These are phyloP conservation scores for Caenorhabditis briggsae DNA, from an alignment of 1,140 invertebrate species.

Conservation along the genomic window DNA sequence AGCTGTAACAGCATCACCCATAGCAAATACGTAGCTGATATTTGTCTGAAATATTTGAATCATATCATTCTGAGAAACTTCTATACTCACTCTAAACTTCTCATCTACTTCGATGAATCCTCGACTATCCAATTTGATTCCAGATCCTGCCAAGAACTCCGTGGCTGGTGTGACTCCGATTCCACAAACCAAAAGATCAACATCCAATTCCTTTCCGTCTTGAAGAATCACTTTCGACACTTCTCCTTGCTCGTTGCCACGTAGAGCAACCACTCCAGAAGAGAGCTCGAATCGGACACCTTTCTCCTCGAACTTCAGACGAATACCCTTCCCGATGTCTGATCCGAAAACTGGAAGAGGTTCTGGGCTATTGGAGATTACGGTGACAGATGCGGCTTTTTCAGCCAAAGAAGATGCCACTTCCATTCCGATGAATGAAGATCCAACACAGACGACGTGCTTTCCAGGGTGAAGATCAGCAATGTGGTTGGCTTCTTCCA, in stretches of 20 bases:
- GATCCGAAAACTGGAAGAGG: constrained; percentile 60
- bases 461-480: constrained; percentile 40
- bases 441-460: constrained; percentile 60
- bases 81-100: constrained; percentile 58
- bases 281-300: constrained; percentile 40
- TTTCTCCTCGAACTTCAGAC: constrained; percentile 60
- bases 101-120: constrained; percentile 62
- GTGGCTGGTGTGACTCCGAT: constrained; percentile 60
- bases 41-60: constrained; percentile 45
- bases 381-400: constrained; percentile 59
- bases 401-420: constrained; percentile 48
- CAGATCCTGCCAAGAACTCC: constrained; percentile 42
- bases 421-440: constrained; percentile 65
- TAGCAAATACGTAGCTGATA: constrained; percentile 52
- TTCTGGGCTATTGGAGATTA: constrained; percentile 51
- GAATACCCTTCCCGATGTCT: constrained; percentile 59
- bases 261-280: constrained; percentile 41
- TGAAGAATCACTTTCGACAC: constrained; percentile 40
- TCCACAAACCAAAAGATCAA: constrained; percentile 56
- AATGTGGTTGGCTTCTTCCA: constrained; percentile 54
- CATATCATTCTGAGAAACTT: not conserved
- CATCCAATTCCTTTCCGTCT: constrained; percentile 44
- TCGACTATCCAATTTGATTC: constrained; percentile 54
- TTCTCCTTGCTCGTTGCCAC: constrained; percentile 47
- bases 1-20: constrained; percentile 59